Conservation (phyloP, 1,140 invertebrate genomes). For the Drosophila littoralis region DNA sequence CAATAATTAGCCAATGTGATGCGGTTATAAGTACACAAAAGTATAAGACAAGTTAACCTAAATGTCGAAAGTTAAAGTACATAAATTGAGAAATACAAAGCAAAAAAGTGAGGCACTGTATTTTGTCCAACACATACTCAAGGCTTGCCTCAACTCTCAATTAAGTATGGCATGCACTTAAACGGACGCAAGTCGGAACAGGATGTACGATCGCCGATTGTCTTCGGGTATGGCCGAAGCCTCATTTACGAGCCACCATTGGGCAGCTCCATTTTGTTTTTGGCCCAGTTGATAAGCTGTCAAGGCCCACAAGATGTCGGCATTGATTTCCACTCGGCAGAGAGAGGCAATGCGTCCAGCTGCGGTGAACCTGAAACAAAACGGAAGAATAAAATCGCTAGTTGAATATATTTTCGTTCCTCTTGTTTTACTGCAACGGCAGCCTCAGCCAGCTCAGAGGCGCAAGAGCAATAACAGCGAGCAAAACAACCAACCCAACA, state of each 20-base stretch:
- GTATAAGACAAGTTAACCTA: too few relatives aligned
- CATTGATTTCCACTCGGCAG: slow-evolving; percentile 1
- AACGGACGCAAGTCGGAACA: slow-evolving; percentile 1
- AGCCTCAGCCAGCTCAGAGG: slow-evolving; percentile 6
- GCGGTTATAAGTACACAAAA: too few relatives aligned
- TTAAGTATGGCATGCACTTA: too few relatives aligned
- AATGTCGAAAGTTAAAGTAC: too few relatives aligned
- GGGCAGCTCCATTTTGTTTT: slow-evolving; percentile 22
- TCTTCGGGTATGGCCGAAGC: slow-evolving; percentile 16
- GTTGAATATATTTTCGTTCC: slow-evolving; percentile 54
- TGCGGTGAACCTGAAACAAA: slow-evolving; percentile 33
- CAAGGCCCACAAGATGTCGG: not conserved
- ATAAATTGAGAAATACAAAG: too few relatives aligned
- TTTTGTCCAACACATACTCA: too few relatives aligned
- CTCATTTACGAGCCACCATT: slow-evolving; percentile 11
- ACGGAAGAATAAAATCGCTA: slow-evolving; percentile 58
- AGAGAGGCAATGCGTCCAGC: slow-evolving; percentile 7
- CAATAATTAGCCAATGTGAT: too few relatives aligned
- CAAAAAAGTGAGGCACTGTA: too few relatives aligned
- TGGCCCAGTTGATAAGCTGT: not conserved
- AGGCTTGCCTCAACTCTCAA: not conserved
- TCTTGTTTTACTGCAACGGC: slow-evolving; percentile 21
- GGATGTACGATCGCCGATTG: slow-evolving; percentile 31
- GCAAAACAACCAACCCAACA: slow-evolving; percentile 15
- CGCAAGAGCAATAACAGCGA: slow-evolving; percentile 26